A percentile compares a stretch with the other conserved stretches of the same genome.
phyloP scores from a whole-genome alignment of 2,888 invertebrate species.

The Bedellia somnulentella region DNA sequence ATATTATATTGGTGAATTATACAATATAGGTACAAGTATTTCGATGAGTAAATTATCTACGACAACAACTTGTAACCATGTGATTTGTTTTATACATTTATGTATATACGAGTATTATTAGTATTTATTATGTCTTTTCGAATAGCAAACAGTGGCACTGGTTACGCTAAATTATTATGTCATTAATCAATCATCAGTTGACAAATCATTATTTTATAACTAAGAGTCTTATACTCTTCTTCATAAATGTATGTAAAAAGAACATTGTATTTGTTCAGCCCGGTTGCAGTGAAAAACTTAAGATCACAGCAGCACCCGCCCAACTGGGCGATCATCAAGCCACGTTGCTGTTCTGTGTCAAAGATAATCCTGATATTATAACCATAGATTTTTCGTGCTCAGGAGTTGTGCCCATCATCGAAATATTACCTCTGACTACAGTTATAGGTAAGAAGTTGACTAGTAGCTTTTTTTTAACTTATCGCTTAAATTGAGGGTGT shows the following conservation, averaged over 20 bases:
- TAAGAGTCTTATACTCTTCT: neutral
- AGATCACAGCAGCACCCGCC: conserved; percentile 37
- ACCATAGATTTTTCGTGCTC: conserved; percentile 46
- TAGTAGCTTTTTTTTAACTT: too few species aligned
- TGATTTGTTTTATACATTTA: too few species aligned
- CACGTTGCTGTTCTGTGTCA: conserved; percentile 38
- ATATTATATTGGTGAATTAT: too few species aligned
- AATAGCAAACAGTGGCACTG: too few species aligned
- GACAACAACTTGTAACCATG: too few species aligned
- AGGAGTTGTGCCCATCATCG: conserved; percentile 53
- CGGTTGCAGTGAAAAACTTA: conserved; percentile 31
- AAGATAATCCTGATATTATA: conserved; percentile 63
- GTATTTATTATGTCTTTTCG: too few species aligned
- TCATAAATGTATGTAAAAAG: neutral
- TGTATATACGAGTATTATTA: too few species aligned
- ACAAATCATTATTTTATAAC: neutral
- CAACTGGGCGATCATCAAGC: conserved; percentile 28
- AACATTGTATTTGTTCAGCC: conserved; percentile 20
- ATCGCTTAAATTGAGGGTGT: too few species aligned
- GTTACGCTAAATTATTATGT: too few species aligned
- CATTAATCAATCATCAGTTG: neutral
- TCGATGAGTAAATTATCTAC: too few species aligned
- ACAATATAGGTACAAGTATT: too few species aligned
- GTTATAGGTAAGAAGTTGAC: conserved; percentile 27
- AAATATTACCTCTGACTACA: conserved; percentile 40